Conservation (phyloP, 2,113 vertebrate species). For the Andinoacara biseriatus region DNA sequence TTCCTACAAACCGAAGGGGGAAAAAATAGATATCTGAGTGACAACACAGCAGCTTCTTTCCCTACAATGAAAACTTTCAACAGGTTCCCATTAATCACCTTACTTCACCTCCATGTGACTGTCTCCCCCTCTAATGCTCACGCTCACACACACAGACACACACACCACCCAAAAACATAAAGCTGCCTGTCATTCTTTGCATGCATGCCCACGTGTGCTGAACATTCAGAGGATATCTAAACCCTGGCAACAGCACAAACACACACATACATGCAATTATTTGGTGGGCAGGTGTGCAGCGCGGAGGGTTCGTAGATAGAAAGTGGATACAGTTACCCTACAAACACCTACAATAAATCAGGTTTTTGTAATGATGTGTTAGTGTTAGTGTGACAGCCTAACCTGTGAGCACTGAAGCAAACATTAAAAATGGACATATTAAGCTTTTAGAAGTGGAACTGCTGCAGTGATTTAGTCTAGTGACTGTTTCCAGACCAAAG, state of each 20-base stretch:
- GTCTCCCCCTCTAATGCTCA: neutral
- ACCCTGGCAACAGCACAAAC: conserved; percentile 29
- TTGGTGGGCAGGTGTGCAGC: conserved; percentile 4
- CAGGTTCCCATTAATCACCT: neutral
- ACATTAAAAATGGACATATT: neutral
- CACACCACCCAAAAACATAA: conserved; percentile 21
- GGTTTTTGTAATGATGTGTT: neutral
- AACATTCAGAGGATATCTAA: conserved; percentile 44
- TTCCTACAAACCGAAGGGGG: neutral
- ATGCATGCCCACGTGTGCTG: conserved; percentile 48
- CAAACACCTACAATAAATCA: conserved; percentile 38
- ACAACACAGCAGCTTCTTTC: neutral
- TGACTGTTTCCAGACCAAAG: neutral
- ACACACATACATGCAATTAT: conserved; percentile 7
- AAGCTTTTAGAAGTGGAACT: neutral
- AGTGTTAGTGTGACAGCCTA: conserved; percentile 13
- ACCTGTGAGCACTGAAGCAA: neutral
- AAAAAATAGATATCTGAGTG: neutral
- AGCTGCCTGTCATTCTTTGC: conserved; percentile 51
- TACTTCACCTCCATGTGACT: neutral
- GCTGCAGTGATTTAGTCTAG: neutral
- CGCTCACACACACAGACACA: neutral
- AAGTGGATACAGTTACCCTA: conserved; percentile 14
- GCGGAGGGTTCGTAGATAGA: conserved; percentile 1
- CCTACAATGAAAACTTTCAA: neutral